Percentiles rank a stretch among this genome's conserved stretches.
Evolutionary conservation across 2,797 vertebrate genomes (phyloP).

Genomic region (Epinephelus malabaricus): DNA sequence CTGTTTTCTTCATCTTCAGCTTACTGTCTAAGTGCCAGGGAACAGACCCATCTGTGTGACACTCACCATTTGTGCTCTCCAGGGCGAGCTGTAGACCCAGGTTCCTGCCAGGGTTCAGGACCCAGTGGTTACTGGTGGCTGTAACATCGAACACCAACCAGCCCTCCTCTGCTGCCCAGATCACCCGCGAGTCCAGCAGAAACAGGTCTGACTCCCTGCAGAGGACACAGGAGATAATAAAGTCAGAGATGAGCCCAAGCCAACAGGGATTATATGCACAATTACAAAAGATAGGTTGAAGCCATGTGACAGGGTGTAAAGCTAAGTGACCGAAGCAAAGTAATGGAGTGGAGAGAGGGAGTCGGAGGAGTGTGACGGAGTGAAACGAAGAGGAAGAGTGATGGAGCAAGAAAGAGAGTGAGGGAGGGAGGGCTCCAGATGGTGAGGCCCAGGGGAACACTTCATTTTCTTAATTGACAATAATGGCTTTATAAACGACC

Average conservation of each 20-base stretch:
- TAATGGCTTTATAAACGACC: constrained; percentile 88
- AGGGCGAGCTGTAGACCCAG: constrained; percentile 95
- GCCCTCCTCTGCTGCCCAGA: constrained; percentile 97
- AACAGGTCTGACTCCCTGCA: constrained; percentile 95
- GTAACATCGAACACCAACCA: constrained; percentile 99
- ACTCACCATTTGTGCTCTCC: constrained; percentile 92
- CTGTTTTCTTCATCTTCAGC: background rate
- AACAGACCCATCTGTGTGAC: background rate
- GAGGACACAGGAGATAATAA: constrained; percentile 20
- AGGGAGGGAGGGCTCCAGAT: constrained; percentile 78
- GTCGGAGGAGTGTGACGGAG: constrained; percentile 55
- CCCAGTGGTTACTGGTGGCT: constrained; percentile 98
- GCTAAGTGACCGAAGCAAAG: constrained; percentile 39
- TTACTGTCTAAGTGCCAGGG: too few relatives aligned
- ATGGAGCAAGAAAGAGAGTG: constrained; percentile 41
- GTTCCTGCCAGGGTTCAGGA: constrained; percentile 95
- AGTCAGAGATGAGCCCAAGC: constrained; percentile 13
- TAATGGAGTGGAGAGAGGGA: constrained; percentile 48
- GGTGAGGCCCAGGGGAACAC: constrained; percentile 85
- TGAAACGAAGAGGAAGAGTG: constrained; percentile 50
- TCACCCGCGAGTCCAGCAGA: constrained; percentile 94
- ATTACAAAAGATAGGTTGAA: constrained; percentile 25
- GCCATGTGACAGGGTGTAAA: constrained; percentile 11
- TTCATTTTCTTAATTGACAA: constrained; percentile 90
- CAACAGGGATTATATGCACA: constrained; percentile 26